A percentile compares a stretch with the other conserved stretches of the same genome.
Conservation (phyloP, 2,113 vertebrate genomes). For the Brienomyrus brachyistius region DNA sequence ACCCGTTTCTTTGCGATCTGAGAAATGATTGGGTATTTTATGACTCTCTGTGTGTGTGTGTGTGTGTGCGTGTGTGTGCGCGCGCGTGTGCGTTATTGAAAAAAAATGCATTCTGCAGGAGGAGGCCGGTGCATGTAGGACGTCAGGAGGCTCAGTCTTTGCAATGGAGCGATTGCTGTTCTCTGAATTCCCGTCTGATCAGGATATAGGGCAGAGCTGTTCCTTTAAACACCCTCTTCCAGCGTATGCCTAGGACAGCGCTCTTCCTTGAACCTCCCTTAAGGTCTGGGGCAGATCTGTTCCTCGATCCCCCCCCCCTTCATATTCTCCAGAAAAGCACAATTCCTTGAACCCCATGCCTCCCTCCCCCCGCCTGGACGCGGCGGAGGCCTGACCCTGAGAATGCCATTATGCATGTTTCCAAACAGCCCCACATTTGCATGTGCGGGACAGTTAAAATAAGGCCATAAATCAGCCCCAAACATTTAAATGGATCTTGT, state of each 20-base stretch:
- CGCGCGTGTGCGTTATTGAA: neutral
- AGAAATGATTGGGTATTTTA: neutral
- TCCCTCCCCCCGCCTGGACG: constrained; percentile 38
- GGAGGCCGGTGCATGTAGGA: neutral
- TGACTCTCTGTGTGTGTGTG: neutral
- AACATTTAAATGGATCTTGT: constrained; percentile 68
- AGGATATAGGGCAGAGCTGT: neutral
- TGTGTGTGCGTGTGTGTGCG: neutral
- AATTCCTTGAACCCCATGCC: constrained; percentile 13
- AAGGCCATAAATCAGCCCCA: constrained; percentile 71
- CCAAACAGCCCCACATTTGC: constrained; percentile 64
- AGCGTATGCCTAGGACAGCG: neutral
- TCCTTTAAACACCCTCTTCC: neutral
- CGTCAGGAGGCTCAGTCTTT: neutral
- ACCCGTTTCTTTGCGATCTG: neutral
- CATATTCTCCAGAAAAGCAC: neutral
- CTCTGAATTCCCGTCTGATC: neutral
- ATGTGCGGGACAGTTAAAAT: constrained; percentile 74
- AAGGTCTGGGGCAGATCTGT: neutral
- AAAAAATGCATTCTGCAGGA: neutral
- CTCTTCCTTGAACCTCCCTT: neutral
- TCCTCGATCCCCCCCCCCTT: neutral
- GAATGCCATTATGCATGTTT: constrained; percentile 69
- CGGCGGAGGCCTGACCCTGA: constrained; percentile 66
- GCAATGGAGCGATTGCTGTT: neutral